Conservation (phyloP, 2,113 vertebrate species). For the Anser brachyrhynchus region DNA sequence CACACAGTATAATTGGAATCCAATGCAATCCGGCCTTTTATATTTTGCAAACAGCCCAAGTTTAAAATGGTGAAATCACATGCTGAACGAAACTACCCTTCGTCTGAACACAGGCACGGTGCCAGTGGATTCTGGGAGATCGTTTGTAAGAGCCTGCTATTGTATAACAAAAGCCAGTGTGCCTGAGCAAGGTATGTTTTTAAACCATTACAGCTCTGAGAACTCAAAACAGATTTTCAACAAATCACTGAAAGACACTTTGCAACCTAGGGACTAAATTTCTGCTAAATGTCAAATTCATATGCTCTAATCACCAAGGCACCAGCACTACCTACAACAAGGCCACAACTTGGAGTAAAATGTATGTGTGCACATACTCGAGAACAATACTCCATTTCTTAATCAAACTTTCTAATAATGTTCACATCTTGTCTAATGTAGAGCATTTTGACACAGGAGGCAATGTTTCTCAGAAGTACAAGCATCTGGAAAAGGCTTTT, state of each 20-base stretch:
- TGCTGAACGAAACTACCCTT: background rate
- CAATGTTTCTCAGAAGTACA: background rate
- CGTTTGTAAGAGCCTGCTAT: constrained; percentile 10
- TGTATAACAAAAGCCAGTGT: constrained; percentile 51
- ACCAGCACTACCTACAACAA: background rate
- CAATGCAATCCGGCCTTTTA: background rate
- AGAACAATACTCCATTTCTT: constrained; percentile 10
- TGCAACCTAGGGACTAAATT: background rate
- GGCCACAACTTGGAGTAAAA: background rate
- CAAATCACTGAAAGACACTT: constrained; percentile 37
- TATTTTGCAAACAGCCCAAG: constrained; percentile 38
- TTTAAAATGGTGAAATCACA: constrained; percentile 2
- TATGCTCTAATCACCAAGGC: background rate
- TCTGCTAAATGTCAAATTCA: background rate
- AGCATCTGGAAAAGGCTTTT: constrained; percentile 42
- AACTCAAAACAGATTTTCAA: constrained; percentile 66
- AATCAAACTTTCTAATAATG: background rate
- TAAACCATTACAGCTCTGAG: constrained; percentile 41
- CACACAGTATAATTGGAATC: constrained; percentile 47
- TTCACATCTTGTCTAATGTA: background rate
- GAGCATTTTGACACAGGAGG: background rate
- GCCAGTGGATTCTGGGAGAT: constrained; percentile 56
- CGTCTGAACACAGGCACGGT: background rate
- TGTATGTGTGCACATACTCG: background rate
- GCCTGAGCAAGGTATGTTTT: constrained; percentile 34